Conservation (phyloP, 2,888 invertebrate species). For the Automeris io region DNA sequence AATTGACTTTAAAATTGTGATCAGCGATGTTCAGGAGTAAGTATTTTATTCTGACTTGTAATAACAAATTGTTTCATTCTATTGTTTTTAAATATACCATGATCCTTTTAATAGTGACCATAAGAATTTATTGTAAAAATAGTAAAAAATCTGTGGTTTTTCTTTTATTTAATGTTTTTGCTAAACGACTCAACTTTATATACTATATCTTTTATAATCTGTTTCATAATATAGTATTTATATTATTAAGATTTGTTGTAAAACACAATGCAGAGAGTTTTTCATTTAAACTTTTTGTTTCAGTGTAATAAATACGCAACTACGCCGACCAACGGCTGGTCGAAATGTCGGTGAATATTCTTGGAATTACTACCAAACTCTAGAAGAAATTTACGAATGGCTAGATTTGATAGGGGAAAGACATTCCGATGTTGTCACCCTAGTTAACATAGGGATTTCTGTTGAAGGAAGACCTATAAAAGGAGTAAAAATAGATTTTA, state of each 20-base stretch:
- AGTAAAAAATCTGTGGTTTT: no score
- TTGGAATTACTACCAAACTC: slow-evolving; percentile 79
- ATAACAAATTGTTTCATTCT: no score
- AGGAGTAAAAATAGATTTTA: slow-evolving; percentile 67
- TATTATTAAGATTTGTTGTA: no score
- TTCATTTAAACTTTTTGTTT: slow-evolving; percentile 14
- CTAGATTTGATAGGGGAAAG: slow-evolving; percentile 63
- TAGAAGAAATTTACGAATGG: slow-evolving; percentile 79
- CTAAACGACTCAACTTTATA: no score
- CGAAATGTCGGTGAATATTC: slow-evolving; percentile 37
- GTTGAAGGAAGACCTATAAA: slow-evolving; percentile 79
- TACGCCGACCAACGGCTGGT: slow-evolving; percentile 27
- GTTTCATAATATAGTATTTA: no score
- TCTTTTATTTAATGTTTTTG: no score
- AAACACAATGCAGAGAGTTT: no score
- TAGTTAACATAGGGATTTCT: slow-evolving; percentile 75
- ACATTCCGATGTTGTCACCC: slow-evolving; percentile 67
- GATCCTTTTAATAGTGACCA: no score
- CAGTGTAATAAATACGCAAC: slow-evolving; percentile 71
- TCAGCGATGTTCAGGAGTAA: not conserved
- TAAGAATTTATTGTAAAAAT: no score
- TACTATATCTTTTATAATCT: no score
- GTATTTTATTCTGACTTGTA: no score
- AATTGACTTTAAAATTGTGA: not conserved
- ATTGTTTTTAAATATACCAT: no score